Evolutionary conservation across 2,797 vertebrate genomes (phyloP).

Genomic region (Semotilus atromaculatus): DNA sequence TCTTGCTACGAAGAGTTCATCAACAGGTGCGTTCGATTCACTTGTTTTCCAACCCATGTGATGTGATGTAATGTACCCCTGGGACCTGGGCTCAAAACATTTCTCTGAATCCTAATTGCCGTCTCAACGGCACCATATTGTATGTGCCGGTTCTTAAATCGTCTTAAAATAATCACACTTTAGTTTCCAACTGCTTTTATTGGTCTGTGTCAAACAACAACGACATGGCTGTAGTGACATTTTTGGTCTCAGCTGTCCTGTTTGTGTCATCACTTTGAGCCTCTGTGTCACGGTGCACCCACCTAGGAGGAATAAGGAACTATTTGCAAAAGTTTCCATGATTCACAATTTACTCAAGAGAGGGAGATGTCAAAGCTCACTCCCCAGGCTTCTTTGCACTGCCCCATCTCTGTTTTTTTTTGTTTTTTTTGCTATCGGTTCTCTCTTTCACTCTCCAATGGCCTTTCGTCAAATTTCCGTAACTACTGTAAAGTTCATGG

Average conservation of each 20-base stretch:
- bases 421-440: constrained; percentile 14
- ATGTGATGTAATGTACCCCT: not conserved
- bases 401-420: constrained; percentile 21
- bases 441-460: constrained; percentile 13
- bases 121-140: not conserved
- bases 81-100: constrained; percentile 30
- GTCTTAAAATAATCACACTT: not conserved
- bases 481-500: not conserved
- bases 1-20: constrained; percentile 99
- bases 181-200: not conserved
- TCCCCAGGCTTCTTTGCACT: constrained; percentile 47
- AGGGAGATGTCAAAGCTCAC: constrained; percentile 35
- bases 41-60: not conserved
- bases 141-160: not conserved
- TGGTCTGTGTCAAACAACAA: not conserved
- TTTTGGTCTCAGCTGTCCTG: constrained; percentile 40
- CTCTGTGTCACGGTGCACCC: not conserved
- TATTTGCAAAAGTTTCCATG: constrained; percentile 61
- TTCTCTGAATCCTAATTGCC: constrained; percentile 21
- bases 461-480: constrained; percentile 45
- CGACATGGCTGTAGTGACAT: constrained; percentile 15
- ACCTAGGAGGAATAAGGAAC: constrained; percentile 50
- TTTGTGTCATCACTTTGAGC: constrained; percentile 47
- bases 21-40: constrained; percentile 89
- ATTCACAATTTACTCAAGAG: constrained; percentile 47